A percentile compares a stretch with the other conserved stretches of the same genome.
Evolutionary conservation across 2,797 vertebrate genomes (phyloP).

Genomic region (Alectoris magna): DNA sequence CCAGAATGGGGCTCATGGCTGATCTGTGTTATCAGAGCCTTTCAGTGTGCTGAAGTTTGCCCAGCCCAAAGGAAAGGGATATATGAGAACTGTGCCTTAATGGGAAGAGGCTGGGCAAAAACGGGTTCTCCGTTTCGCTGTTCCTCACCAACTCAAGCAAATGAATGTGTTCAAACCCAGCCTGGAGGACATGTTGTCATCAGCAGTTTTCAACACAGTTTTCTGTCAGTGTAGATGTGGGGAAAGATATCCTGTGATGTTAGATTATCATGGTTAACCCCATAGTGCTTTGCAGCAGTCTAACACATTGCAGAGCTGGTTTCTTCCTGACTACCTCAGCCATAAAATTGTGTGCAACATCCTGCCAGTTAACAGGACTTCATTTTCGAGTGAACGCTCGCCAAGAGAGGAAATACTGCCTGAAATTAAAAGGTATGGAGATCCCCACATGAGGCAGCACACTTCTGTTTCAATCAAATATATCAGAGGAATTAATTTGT

Average conservation of each 20-base stretch:
- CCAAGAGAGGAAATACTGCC: not conserved
- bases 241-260: not conserved
- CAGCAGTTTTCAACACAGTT: not conserved
- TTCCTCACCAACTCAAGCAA: not conserved
- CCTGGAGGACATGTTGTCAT: not conserved
- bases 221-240: not conserved
- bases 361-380: not conserved
- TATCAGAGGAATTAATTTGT: not conserved
- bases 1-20: not conserved
- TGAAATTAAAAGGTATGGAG: not conserved
- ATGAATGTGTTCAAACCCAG: not conserved
- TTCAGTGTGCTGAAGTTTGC: not conserved
- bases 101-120: not conserved
- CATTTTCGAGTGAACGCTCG: not conserved
- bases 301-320: fast-evolving
- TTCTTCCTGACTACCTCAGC: not conserved
- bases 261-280: not conserved
- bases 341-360: not conserved
- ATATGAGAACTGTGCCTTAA: fast-evolving
- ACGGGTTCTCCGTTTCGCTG: not conserved
- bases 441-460: not conserved
- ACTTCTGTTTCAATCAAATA: not conserved
- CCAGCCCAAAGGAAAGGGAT: not conserved
- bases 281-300: not conserved
- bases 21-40: not conserved